Evolutionary conservation across 1,140 invertebrate species (phyloP).

Genomic region (Cotesia glomerata): DNA sequence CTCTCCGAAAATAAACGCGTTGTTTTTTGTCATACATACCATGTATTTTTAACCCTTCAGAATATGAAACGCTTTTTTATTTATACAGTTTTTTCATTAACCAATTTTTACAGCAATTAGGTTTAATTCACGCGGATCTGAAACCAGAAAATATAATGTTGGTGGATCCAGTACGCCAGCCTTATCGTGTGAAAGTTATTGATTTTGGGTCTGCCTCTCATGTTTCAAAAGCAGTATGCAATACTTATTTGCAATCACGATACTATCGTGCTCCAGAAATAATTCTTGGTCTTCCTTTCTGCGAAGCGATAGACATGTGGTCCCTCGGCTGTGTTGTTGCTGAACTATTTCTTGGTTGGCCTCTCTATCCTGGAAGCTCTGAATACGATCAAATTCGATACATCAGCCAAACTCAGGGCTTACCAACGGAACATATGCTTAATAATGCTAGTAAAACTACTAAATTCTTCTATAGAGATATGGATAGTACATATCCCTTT

Average conservation of each 20-base stretch:
- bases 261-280: conserved; percentile 99
- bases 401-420: conserved; percentile 89
- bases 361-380: conserved; percentile 97
- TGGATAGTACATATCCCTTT: conserved; percentile 95
- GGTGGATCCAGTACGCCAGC: conserved; percentile 95
- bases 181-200: conserved; percentile 97
- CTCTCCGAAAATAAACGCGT: background rate
- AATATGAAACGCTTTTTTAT: conserved; percentile 2
- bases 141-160: conserved; percentile 99
- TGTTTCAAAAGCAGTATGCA: conserved; percentile 98
- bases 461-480: conserved; percentile 97
- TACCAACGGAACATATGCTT: conserved; percentile 98
- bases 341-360: conserved; percentile 99
- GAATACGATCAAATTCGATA: conserved; percentile 99
- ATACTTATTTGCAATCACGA: conserved; percentile 98
- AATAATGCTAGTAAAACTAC: conserved; percentile 98
- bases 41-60: background rate
- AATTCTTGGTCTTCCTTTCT: conserved; percentile 96
- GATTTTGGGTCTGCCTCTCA: conserved; percentile 99
- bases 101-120: conserved; percentile 80
- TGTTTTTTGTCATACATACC: no score
- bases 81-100: background rate
- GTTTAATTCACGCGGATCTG: conserved; percentile 98
- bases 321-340: conserved; percentile 99
- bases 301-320: conserved; percentile 99